Evolutionary conservation across 2,797 vertebrate genomes (phyloP), one percentile per base, ranked within the genome.

Genomic region (Chromobotia macracanthus): DNA sequence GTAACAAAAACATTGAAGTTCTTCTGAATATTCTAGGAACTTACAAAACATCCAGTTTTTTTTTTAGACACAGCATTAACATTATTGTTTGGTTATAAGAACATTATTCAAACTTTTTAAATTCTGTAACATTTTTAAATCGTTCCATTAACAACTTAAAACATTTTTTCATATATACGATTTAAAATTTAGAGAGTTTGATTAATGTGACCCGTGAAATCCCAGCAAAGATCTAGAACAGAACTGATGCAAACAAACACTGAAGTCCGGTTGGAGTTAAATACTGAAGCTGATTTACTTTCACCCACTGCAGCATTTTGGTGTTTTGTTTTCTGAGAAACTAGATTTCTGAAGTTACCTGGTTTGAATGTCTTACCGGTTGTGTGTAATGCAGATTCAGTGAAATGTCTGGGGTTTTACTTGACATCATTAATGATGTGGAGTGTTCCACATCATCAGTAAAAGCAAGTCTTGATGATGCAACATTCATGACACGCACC

Each of bases 401-500:
- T 16, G 41, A 31, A 70, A 21, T 51, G 44, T 71, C 56, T 51
- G 19, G 25, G 6, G 67, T n/a, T 50, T 23, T 56, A 7, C 3
- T 10, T 25, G 58, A 55, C 11, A 51, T 70, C 66, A 56, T 55
- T 69, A 41, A 71, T 76, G 72, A 70, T 65, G 75, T 75, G 31
- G 60, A 75, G 79, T 61, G 44, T 70, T 79, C n/a, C n/a, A n/a
- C n/a, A n/a, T n/a, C n/a, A n/a, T 68, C 53, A 48, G 53, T 18
- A 28, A 65, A 67, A 70, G 66, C 16, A 56, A 70, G 28, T 78
- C 25, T 77, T 77, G 41, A 77, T 71, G 67, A 78, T 78, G 67
- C 67, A 78, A 71, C 70, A 51, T 78, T 63, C 46, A 78, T 63
- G 76, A 70, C 48, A 51, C 28, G 55, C 66, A n/a, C n/a, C n/a